Base-by-base conservation (phyloP, 2,797 vertebrate genomes). In the Philypnodon macrostomus region DNA sequence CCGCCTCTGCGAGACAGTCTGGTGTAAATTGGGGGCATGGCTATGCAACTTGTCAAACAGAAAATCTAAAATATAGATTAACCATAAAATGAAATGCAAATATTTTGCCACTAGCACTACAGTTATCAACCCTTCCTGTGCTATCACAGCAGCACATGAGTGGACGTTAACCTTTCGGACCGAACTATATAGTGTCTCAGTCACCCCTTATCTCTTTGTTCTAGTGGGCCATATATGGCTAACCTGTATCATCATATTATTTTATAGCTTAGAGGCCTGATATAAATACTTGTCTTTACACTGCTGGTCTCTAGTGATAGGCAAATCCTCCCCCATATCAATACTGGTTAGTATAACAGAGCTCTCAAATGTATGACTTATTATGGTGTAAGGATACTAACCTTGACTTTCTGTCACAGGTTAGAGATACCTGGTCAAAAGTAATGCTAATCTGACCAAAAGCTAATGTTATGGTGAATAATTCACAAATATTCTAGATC, bases 221-320 rank as follows among this genome's bases (percentile, higher is more conserved):
- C 50, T 40, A 57, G 35, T 72, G 75, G 74, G 77, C 70, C 59
- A 71, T 67, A 76, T 76, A 78, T 40, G 63, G 53, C 50, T 50
- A 7, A 39, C 53, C 64, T 61, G 63, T 51, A 65, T 65, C 61
- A 73, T 77, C 67, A 62, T 57, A 54, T 75, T 69, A 65, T 63
- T 54, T 58, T 69, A 40, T 45, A 67, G 70, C 72, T 66, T 59
- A 73, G 54, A 48, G 39, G 62, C 56, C 70, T 49, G 49, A 75
- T 64, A 67, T 56, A 51, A 52, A 53, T 45, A 53, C 34, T 40
- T 27, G 4, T 24, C 59, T 53, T 58, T 47, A 73, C 67, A 61
- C 49, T n/a, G 9, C 78, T 83, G 81, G 32, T 38, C 48, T 47
- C 23, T 11, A 4, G 54, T 37, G 84, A 86, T 86, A 86, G 70